Evolutionary conservation across 2,113 vertebrate genomes (phyloP).

Genomic region (Tonatia bakeri): DNA sequence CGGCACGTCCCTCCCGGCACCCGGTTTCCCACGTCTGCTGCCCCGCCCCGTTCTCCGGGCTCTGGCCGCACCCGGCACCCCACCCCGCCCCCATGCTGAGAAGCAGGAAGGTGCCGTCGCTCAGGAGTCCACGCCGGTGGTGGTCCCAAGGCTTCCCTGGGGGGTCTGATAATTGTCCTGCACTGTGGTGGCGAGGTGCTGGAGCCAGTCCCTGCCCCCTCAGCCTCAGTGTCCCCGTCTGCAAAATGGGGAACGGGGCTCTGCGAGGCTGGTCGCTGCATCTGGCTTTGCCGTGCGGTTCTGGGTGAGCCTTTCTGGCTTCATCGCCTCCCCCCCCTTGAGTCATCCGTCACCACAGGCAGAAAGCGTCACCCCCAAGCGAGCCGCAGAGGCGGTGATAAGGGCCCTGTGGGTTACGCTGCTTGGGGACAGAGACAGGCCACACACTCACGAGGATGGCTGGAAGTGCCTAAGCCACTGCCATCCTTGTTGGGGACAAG

Average conservation of each 20-base stretch:
- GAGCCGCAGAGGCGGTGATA: neutral
- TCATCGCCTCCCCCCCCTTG: neutral
- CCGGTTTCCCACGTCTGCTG: neutral
- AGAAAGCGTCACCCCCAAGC: neutral
- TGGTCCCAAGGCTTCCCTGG: neutral
- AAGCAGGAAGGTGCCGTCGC: fast-evolving
- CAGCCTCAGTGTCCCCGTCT: fast-evolving
- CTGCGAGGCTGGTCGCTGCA: fast-evolving
- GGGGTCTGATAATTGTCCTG: neutral
- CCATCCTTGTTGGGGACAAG: neutral
- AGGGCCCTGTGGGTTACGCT: neutral
- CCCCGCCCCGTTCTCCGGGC: neutral
- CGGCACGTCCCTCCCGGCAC: fast-evolving
- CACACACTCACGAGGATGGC: neutral
- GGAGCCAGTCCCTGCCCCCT: no score
- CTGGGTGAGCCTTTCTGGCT: neutral
- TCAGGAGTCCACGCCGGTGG: fast-evolving
- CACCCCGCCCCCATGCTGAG: fast-evolving
- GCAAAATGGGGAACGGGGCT: neutral
- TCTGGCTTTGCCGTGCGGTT: fast-evolving
- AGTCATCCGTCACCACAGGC: neutral
- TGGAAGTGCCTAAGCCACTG: neutral
- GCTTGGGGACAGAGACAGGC: neutral
- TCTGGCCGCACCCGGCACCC: neutral
- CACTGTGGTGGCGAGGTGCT: fast-evolving